Conservation (phyloP, 2,797 vertebrate species). For the Cirrhinus molitorella region DNA sequence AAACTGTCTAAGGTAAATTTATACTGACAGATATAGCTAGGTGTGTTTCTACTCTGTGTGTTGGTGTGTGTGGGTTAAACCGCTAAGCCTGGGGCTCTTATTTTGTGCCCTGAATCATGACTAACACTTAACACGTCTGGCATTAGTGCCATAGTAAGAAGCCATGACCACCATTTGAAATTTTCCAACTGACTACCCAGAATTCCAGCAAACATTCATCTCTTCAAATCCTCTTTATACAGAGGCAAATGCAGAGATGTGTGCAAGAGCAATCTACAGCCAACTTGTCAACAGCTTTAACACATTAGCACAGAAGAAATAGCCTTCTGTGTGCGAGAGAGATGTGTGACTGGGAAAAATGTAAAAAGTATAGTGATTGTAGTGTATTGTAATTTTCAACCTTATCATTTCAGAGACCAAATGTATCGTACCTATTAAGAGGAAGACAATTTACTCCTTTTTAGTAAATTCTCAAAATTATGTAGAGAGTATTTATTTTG, state of each 20-base stretch:
- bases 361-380: neutral
- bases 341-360: conserved; percentile 27
- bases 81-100: conserved; percentile 30
- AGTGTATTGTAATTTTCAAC: neutral
- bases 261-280: conserved; percentile 31
- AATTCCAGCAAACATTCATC: conserved; percentile 47
- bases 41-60: neutral
- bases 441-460: neutral
- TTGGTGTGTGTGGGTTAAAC: neutral
- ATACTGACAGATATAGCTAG: neutral
- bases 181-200: conserved; percentile 53
- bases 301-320: conserved; percentile 48
- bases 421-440: neutral
- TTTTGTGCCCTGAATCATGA: conserved; percentile 49
- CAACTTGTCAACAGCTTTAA: conserved; percentile 46
- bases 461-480: neutral
- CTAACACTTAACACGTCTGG: conserved; percentile 47
- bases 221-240: conserved; percentile 54
- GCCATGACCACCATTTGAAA: conserved; percentile 56
- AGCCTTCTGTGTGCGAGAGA: conserved; percentile 19
- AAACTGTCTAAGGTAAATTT: neutral
- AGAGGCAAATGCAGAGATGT: conserved; percentile 48
- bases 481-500: neutral
- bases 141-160: conserved; percentile 49
- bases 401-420: neutral